phyloP scores from a whole-genome alignment of 2,888 invertebrate species.

The Eulithis testata region DNA sequence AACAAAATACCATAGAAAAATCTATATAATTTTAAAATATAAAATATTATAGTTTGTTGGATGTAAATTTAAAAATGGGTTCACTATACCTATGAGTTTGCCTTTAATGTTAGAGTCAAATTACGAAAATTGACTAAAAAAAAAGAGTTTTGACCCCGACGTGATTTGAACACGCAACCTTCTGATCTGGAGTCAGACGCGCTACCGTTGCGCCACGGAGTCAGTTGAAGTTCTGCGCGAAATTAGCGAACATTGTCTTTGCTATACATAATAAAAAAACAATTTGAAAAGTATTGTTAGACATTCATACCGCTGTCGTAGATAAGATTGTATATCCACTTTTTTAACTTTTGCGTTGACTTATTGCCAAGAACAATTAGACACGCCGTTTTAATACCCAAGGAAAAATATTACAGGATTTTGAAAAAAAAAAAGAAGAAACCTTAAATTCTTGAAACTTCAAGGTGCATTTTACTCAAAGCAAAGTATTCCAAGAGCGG shows the following conservation, averaged over 20 bases:
- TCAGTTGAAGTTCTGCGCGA: constrained; percentile 59
- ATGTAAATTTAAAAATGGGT: too few relatives aligned
- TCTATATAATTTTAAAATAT: too few relatives aligned
- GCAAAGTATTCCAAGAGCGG: constrained; percentile 22
- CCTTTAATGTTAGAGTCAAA: too few relatives aligned
- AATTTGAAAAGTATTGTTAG: background rate
- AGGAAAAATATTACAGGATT: constrained; percentile 3
- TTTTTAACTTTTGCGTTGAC: background rate
- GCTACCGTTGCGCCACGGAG: constrained; percentile 99
- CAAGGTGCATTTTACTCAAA: constrained; percentile 24
- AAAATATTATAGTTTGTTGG: too few relatives aligned
- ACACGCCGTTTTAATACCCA: background rate
- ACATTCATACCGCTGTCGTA: background rate
- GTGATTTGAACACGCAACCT: constrained; percentile 99
- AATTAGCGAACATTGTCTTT: constrained; percentile 10
- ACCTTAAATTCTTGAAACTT: constrained; percentile 16
- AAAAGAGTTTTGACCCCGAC: constrained; percentile 90
- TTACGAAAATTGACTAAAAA: constrained; percentile 18
- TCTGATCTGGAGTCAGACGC: constrained; percentile 99
- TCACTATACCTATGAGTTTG: too few relatives aligned
- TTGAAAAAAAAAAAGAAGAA: constrained; percentile 15
- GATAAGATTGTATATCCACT: constrained; percentile 7
- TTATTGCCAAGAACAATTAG: background rate
- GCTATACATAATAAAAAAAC: background rate
- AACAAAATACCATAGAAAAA: too few relatives aligned